Evolutionary conservation across 2,113 vertebrate genomes (phyloP).

Genomic region (Tenrec ecaudatus): DNA sequence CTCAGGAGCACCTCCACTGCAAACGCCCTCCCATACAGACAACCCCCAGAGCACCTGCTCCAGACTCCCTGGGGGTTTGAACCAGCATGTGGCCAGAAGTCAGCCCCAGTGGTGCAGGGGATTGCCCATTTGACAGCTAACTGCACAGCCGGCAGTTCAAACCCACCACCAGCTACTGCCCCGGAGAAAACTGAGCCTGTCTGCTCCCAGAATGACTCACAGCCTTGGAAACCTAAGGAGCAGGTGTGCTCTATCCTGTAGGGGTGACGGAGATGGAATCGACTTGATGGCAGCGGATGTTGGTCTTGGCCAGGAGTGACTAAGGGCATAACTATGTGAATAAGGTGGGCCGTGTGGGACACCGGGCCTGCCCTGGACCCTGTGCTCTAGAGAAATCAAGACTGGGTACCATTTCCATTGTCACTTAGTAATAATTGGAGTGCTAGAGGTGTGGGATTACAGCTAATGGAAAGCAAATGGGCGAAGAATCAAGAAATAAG

Average conservation of each 20-base stretch:
- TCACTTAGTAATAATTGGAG: constrained; percentile 69
- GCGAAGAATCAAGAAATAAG: constrained; percentile 70
- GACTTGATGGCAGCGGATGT: no score
- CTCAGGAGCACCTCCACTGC: neutral
- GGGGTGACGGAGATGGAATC: no score
- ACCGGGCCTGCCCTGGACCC: neutral
- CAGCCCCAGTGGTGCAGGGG: neutral
- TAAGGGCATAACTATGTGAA: rapidly evolving
- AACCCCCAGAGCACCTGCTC: no score
- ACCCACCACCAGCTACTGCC: no score
- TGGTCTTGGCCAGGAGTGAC: neutral
- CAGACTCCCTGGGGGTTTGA: neutral
- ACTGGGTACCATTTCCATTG: constrained; percentile 63
- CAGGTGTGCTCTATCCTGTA: no score
- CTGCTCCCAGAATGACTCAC: no score
- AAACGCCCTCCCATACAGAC: neutral
- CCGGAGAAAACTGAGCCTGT: no score
- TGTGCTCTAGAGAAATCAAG: neutral
- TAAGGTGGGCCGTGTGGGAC: rapidly evolving
- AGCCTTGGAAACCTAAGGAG: no score
- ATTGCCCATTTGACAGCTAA: no score
- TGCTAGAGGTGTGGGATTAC: constrained; percentile 60
- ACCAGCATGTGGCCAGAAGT: neutral
- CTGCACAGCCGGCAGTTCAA: no score
- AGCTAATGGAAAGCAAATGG: constrained; percentile 75